Conservation (phyloP, 1,140 invertebrate genomes). For the Linepithema humile region DNA sequence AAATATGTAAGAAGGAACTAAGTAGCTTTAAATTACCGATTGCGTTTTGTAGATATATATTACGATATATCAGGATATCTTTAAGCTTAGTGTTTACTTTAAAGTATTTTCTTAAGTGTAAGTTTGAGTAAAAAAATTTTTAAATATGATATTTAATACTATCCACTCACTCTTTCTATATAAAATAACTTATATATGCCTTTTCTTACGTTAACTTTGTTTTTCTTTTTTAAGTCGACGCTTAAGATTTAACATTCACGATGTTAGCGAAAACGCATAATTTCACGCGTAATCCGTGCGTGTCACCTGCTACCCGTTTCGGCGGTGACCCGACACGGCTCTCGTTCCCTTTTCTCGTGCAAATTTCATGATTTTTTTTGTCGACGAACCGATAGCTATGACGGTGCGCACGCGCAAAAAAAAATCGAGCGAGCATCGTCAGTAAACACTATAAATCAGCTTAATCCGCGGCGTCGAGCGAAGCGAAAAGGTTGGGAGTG, state of each 20-base stretch:
- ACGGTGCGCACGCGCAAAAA: slow-evolving; percentile 27
- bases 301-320: slow-evolving; percentile 52
- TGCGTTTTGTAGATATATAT: neutral
- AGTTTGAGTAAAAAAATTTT: neutral
- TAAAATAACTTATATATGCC: too few relatives aligned
- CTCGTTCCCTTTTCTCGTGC: neutral
- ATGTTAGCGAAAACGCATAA: slow-evolving; percentile 17
- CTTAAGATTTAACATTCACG: slow-evolving; percentile 7
- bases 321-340: neutral
- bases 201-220: neutral
- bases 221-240: neutral
- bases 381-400: neutral
- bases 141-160: neutral
- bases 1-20: too few relatives aligned
- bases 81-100: neutral
- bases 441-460: slow-evolving; percentile 74
- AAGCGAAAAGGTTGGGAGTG: slow-evolving; percentile 41
- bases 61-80: too few relatives aligned
- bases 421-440: slow-evolving; percentile 64
- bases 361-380: slow-evolving; percentile 4
- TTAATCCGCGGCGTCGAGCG: slow-evolving; percentile 69
- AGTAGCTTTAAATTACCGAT: neutral
- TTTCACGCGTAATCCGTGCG: slow-evolving; percentile 58
- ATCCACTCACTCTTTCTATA: neutral
- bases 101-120: neutral